A percentile compares a stretch with the other conserved stretches of the same genome.
Evolutionary conservation across 2,888 invertebrate genomes (phyloP).

Genomic region (Acleris cristana): DNA sequence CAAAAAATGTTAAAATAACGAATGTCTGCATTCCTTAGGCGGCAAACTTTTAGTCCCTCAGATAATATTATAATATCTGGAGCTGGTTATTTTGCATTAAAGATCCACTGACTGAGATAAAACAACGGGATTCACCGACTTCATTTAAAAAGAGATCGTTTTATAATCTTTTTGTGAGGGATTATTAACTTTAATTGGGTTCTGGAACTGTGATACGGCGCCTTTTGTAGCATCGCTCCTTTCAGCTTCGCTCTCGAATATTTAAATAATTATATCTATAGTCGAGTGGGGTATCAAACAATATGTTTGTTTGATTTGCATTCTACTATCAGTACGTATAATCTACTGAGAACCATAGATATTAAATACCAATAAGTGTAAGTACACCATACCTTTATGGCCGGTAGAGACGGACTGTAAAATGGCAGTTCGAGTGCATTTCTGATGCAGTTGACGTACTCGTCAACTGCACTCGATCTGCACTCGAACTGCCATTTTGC

Average conservation of each 20-base stretch:
- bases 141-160: constrained; percentile 62
- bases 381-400: too few species aligned
- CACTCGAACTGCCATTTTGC: too few species aligned
- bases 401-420: too few species aligned
- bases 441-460: too few species aligned
- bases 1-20: background rate
- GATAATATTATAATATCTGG: constrained; percentile 1
- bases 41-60: background rate
- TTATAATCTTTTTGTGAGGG: constrained; percentile 56
- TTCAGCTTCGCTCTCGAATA: constrained; percentile 50
- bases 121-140: constrained; percentile 55
- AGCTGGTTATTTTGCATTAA: constrained; percentile 11
- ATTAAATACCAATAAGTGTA: too few species aligned
- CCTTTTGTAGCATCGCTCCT: constrained; percentile 58
- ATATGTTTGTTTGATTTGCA: constrained; percentile 19
- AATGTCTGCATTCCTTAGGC: background rate
- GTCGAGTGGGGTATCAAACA: background rate
- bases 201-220: constrained; percentile 60
- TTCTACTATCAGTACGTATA: background rate
- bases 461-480: too few species aligned
- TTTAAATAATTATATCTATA: constrained; percentile 47
- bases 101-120: constrained; percentile 37
- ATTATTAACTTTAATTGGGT: constrained; percentile 81
- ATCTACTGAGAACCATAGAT: too few species aligned
- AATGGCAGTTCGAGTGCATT: too few species aligned